A percentile compares a stretch with the other conserved stretches of the same genome.
These are phyloP conservation scores for Leptobrachium ailaonicum DNA, from an alignment of 2,113 vertebrate species.

Conservation along the genomic window DNA sequence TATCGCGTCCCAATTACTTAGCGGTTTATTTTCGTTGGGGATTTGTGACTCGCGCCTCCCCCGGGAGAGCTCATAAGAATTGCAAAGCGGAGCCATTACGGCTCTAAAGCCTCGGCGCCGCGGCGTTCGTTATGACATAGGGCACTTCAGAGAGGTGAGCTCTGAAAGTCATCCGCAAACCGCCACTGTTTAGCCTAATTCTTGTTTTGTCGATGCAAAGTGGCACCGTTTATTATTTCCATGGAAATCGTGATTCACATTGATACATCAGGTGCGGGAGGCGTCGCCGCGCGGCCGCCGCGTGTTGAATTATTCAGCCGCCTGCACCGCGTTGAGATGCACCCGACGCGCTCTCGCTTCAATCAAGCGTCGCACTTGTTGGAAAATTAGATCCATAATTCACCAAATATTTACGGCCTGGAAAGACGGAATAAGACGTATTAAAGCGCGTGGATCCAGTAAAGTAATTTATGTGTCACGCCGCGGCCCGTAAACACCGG, in stretches of 20 bases:
- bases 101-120: neutral
- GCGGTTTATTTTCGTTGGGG: constrained; percentile 15
- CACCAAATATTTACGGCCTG: too few relatives aligned
- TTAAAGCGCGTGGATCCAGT: too few relatives aligned
- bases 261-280: neutral
- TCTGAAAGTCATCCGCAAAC: neutral
- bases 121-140: neutral
- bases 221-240: neutral
- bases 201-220: neutral
- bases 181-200: neutral
- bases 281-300: too few relatives aligned
- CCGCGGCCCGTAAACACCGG: too few relatives aligned
- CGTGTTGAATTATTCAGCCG: too few relatives aligned
- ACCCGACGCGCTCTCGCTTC: too few relatives aligned
- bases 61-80: neutral
- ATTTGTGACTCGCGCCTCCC: constrained; percentile 6
- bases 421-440: too few relatives aligned
- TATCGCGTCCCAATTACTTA: constrained; percentile 33
- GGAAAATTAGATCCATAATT: too few relatives aligned
- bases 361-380: too few relatives aligned
- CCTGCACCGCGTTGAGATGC: too few relatives aligned
- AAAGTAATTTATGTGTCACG: too few relatives aligned
- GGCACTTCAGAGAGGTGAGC: neutral
- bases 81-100: constrained; percentile 16
- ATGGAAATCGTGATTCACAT: neutral